phyloP scores from a whole-genome alignment of 2,797 vertebrate species.

The Helicolenus hilgendorfi region DNA sequence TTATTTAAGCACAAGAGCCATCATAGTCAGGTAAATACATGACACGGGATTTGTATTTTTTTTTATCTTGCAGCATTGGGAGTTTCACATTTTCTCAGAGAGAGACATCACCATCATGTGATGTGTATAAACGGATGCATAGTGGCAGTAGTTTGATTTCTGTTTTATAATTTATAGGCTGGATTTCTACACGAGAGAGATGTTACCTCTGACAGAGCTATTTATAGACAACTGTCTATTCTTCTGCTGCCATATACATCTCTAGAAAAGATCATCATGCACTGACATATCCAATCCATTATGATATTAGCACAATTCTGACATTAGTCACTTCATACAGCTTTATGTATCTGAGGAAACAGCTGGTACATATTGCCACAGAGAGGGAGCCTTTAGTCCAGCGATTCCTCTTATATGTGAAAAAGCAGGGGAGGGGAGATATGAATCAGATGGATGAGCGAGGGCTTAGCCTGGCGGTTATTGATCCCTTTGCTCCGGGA shows the following conservation, averaged over 20 bases:
- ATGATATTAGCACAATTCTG: slow-evolving; percentile 22
- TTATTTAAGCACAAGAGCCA: neutral
- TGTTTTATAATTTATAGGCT: slow-evolving; percentile 44
- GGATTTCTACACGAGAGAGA: slow-evolving; percentile 28
- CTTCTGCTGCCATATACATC: slow-evolving; percentile 19
- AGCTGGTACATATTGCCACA: slow-evolving; percentile 50
- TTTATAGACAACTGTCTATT: slow-evolving; percentile 44
- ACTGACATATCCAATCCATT: slow-evolving; percentile 52
- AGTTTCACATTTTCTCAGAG: neutral
- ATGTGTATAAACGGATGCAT: slow-evolving; percentile 17
- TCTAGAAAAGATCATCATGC: slow-evolving; percentile 13
- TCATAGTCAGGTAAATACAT: neutral
- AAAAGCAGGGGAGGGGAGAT: slow-evolving; percentile 67
- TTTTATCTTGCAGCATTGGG: neutral
- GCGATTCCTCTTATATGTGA: slow-evolving; percentile 64
- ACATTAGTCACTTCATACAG: slow-evolving; percentile 57
- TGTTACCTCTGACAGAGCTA: slow-evolving; percentile 27
- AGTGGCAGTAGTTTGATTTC: slow-evolving; percentile 26
- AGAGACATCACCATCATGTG: neutral
- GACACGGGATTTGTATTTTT: neutral
- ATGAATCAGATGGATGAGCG: slow-evolving; percentile 88
- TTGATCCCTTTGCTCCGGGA: slow-evolving; percentile 86
- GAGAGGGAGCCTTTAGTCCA: slow-evolving; percentile 52
- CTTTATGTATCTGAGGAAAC: slow-evolving; percentile 57
- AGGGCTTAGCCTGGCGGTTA: slow-evolving; percentile 86